Conservation (phyloP, 2,113 vertebrate species). For the Proterorhinus semilunaris region DNA sequence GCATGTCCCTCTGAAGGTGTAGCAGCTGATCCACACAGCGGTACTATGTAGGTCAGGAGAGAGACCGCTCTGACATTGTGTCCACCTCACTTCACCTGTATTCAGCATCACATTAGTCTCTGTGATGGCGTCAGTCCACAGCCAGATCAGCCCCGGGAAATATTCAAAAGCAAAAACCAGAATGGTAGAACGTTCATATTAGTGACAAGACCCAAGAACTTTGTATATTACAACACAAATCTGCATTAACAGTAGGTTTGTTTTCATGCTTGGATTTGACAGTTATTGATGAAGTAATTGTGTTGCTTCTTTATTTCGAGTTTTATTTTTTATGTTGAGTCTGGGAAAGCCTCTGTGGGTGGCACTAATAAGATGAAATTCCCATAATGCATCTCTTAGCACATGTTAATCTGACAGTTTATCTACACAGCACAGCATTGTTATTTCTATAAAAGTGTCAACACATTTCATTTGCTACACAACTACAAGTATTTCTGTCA, state of each 20-base stretch:
- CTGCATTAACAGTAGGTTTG: slow-evolving; percentile 20
- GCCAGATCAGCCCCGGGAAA: slow-evolving; percentile 15
- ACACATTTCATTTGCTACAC: neutral
- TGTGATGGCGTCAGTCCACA: slow-evolving; percentile 30
- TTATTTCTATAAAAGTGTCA: slow-evolving; percentile 1
- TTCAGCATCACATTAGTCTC: slow-evolving; percentile 22
- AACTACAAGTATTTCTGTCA: neutral
- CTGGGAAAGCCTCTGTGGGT: slow-evolving; percentile 6
- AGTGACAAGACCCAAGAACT: too few relatives aligned
- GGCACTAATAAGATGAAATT: slow-evolving; percentile 11
- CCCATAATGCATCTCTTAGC: slow-evolving; percentile 5
- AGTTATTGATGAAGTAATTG: neutral
- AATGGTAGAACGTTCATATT: too few relatives aligned
- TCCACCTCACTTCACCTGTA: slow-evolving; percentile 48
- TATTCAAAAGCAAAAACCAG: too few relatives aligned
- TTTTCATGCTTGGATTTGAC: slow-evolving; percentile 10
- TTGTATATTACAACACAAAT: too few relatives aligned
- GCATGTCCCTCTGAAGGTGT: neutral
- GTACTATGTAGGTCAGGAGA: slow-evolving; percentile 52
- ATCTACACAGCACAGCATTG: neutral
- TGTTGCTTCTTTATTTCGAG: neutral
- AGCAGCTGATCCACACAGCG: slow-evolving; percentile 22
- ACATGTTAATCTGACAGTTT: slow-evolving; percentile 2
- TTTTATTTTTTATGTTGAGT: slow-evolving; percentile 5
- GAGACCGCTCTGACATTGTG: slow-evolving; percentile 46